Percentiles rank a stretch among this genome's conserved stretches.
These are phyloP conservation scores for Rhea pennata DNA, from an alignment of 2,113 vertebrate species.

Conservation along the genomic window DNA sequence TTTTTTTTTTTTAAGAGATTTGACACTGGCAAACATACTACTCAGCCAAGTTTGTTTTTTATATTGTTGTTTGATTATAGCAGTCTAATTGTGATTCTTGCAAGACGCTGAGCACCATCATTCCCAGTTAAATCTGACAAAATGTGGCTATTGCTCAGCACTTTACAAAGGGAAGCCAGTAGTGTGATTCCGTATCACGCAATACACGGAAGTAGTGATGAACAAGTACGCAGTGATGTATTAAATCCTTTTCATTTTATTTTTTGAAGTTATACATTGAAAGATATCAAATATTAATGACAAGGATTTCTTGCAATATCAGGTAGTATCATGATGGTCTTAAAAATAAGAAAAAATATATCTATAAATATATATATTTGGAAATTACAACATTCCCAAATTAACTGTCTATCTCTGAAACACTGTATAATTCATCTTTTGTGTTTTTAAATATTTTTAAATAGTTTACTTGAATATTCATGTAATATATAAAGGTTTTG, in stretches of 20 bases:
- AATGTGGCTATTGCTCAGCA: conserved; percentile 52
- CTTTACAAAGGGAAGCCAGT: conserved; percentile 54
- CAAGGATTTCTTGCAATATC: conserved; percentile 46
- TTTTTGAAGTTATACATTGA: not conserved
- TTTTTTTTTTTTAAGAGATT: not conserved
- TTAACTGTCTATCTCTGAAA: conserved; percentile 44
- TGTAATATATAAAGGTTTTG: conserved; percentile 74
- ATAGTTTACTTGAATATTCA: conserved; percentile 77
- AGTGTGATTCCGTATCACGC: not conserved
- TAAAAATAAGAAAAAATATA: conserved; percentile 49
- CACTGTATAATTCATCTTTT: conserved; percentile 71
- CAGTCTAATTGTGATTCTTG: not conserved
- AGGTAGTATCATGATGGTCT: conserved; percentile 57
- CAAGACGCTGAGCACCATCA: conserved; percentile 17
- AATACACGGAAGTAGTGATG: not conserved
- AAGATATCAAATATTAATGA: conserved; percentile 35
- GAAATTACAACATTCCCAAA: conserved; percentile 57
- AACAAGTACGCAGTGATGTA: not conserved
- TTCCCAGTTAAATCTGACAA: conserved; percentile 5
- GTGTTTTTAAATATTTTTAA: conserved; percentile 57
- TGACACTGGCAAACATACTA: conserved; percentile 34
- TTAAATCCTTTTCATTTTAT: conserved; percentile 16
- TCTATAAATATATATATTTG: conserved; percentile 45
- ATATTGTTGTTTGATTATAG: not conserved
- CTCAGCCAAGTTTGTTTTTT: conserved; percentile 25